Evolutionary conservation across 2,113 vertebrate species (phyloP).

Genomic region (Protobothrops flavoviridis): DNA sequence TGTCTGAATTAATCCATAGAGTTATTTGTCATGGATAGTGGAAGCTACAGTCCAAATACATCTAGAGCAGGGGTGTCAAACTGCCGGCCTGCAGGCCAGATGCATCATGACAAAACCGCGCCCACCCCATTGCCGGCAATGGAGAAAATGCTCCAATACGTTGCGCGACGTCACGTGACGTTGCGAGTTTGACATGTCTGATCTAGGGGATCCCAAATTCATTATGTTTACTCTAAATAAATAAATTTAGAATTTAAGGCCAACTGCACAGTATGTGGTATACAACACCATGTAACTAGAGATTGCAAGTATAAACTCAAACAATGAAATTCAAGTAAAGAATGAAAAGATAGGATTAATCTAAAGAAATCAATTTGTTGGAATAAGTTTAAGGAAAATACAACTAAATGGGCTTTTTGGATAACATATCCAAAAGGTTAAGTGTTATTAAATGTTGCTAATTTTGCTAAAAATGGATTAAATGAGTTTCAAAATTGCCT

Average conservation of each 20-base stretch:
- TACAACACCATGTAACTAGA: background rate
- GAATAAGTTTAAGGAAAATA: background rate
- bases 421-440: background rate
- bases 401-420: background rate
- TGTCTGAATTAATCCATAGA: background rate
- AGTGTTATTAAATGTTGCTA: background rate
- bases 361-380: background rate
- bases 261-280: background rate
- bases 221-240: background rate
- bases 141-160: too few species aligned
- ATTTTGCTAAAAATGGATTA: background rate
- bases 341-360: background rate
- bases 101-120: too few species aligned
- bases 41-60: background rate
- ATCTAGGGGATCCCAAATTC: background rate
- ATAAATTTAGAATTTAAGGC: background rate
- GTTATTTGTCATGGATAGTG: background rate
- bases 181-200: too few species aligned
- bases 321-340: background rate
- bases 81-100: too few species aligned
- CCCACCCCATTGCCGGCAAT: too few species aligned
- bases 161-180: too few species aligned
- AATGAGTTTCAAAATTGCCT: background rate
- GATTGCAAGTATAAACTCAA: background rate
- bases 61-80: background rate